Evolutionary conservation across 2,888 invertebrate species (phyloP), one percentile per base, ranked within the genome.

Genomic region (Pristionchus exspectatus): DNA sequence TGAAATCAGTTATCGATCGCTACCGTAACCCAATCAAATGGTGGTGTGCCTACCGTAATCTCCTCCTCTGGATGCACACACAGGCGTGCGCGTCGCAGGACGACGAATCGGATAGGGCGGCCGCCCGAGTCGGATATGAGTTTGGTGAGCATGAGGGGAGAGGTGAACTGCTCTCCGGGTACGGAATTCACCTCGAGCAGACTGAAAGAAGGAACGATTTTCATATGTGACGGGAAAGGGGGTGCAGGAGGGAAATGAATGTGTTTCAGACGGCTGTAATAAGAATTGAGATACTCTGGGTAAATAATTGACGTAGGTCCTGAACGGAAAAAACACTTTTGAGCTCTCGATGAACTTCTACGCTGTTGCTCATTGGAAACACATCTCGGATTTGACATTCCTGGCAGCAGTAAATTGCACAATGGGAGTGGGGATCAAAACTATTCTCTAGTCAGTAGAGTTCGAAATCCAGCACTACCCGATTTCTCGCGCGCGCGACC

Each of bases 121-220:
- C 93, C 93, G n/a, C 91, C 90, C 18, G 91, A 91, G 59, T 92
- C 91, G n/a, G 91, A 91, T 18, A 93, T 92, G 33, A 93, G 89
- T 74, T 92, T 92, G 7, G 93, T 93, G 14, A 93, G 89, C 93
- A 93, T 93, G 18, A 93, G 86, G 7, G 93, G 92, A 18, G 92
- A 92, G 86, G 92, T 92, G 89, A 93, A 93, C 44, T 92, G 92
- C 81, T 93, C 93, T 0, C 93, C 93, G 12, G 91, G 87, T 10
- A 91, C 59, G 38, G 91, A 92, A 87, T 93, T 93, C 84, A 93
- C 92, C 90, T 93, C 93, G 87, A 93, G 87, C 0, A 93, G 91
- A 84, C 93, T 93, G 90, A 86, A 92, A 90, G 4, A 9, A 50
- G 44, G 44, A 50, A 10, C 10, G 44, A 44, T 44, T 50, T 3